phyloP scores from a whole-genome alignment of 1,140 invertebrate genomes.

The Varroa destructor region DNA sequence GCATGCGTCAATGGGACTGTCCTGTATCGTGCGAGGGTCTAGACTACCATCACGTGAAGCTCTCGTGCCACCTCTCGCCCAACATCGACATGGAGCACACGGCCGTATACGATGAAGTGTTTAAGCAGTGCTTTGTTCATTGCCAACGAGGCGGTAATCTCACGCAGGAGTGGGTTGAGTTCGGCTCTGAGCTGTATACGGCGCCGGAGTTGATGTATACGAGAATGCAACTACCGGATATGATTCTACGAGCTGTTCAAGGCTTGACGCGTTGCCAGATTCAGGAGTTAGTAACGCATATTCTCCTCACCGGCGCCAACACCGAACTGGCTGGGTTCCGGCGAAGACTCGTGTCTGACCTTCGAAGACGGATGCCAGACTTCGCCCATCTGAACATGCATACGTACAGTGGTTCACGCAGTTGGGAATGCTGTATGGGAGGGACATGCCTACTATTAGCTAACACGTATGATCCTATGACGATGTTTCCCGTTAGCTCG shows the following conservation, averaged over 20 bases:
- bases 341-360: conserved; percentile 42
- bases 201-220: conserved; percentile 47
- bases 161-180: conserved; percentile 36
- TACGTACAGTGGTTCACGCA: conserved; percentile 42
- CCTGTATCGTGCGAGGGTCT: conserved; percentile 22
- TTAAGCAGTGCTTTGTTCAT: conserved; percentile 29
- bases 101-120: conserved; percentile 27
- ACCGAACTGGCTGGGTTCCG: conserved; percentile 44
- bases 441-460: conserved; percentile 44
- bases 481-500: conserved; percentile 31
- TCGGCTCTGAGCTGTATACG: conserved; percentile 44
- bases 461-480: conserved; percentile 13
- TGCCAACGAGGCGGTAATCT: conserved; percentile 24
- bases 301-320: conserved; percentile 45
- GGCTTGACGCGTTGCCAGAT: conserved; percentile 41
- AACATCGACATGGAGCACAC: conserved; percentile 39
- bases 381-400: conserved; percentile 42
- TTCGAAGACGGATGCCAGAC: conserved; percentile 42
- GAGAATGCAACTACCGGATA: conserved; percentile 42
- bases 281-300: conserved; percentile 43
- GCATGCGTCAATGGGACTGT: conserved; percentile 23
- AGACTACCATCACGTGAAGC: conserved; percentile 43
- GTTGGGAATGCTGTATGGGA: conserved; percentile 46
- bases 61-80: conserved; percentile 43
- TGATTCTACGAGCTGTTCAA: conserved; percentile 42